Evolutionary conservation across 2,888 invertebrate genomes (phyloP).

Genomic region (Epinotia brunnichana): DNA sequence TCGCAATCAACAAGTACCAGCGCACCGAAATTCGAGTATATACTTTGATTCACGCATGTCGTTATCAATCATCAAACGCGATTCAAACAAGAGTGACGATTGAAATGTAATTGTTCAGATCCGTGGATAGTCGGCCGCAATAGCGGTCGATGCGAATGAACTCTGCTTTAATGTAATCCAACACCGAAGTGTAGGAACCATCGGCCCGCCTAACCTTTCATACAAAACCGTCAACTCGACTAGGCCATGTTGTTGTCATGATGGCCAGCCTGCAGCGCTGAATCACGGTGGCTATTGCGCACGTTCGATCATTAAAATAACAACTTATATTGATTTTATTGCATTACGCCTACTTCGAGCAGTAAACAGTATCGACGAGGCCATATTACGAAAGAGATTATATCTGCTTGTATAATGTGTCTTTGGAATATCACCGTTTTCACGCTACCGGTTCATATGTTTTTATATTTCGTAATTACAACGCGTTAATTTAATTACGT

Average conservation of each 20-base stretch:
- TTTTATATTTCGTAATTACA: conserved; percentile 16
- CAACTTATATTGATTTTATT: conserved; percentile 36
- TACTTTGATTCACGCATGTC: conserved; percentile 15
- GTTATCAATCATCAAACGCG: background rate
- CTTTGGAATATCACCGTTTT: conserved; percentile 28
- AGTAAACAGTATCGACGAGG: conserved; percentile 38
- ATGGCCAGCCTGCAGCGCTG: conserved; percentile 12
- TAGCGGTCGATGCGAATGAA: conserved; percentile 79
- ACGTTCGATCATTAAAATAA: conserved; percentile 29
- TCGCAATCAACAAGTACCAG: background rate
- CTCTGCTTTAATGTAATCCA: conserved; percentile 78
- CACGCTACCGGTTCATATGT: conserved; percentile 1
- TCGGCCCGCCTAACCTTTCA: conserved; percentile 76
- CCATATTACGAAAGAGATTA: conserved; percentile 39
- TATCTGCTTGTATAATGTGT: conserved; percentile 34
- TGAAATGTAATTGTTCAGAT: conserved; percentile 63
- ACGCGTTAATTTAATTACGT: conserved; percentile 4
- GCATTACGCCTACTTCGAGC: conserved; percentile 33
- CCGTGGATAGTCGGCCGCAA: conserved; percentile 71
- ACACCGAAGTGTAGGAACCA: conserved; percentile 75
- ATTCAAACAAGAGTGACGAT: conserved; percentile 29
- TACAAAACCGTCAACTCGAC: conserved; percentile 63
- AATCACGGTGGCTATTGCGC: conserved; percentile 18
- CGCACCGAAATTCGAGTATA: conserved; percentile 1
- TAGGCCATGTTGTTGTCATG: conserved; percentile 53